Evolutionary conservation across 1,140 invertebrate genomes (phyloP).

Genomic region (Temnothorax longispinosus): DNA sequence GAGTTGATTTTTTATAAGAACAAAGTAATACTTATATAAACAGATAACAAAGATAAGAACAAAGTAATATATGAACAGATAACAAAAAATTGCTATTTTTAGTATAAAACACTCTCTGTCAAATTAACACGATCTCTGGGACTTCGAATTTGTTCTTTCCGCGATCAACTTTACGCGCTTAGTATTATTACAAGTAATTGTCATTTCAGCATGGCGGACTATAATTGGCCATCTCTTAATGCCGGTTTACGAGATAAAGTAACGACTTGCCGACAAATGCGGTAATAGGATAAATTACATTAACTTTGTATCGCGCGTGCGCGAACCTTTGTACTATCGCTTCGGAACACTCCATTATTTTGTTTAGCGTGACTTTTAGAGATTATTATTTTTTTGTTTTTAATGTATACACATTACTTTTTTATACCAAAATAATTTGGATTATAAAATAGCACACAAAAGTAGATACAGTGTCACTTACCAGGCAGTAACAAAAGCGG

Average conservation of each 20-base stretch:
- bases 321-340: neutral
- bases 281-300: conserved; percentile 54
- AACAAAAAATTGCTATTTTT: neutral
- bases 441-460: neutral
- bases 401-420: neutral
- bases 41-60: neutral
- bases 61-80: neutral
- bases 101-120: neutral
- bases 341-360: conserved; percentile 9
- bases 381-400: conserved; percentile 4
- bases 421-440: neutral
- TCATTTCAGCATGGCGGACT: conserved; percentile 55
- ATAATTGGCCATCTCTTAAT: conserved; percentile 57
- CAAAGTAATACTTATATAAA: neutral
- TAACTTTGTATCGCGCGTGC: conserved; percentile 36
- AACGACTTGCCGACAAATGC: conserved; percentile 52
- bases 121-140: neutral
- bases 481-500: neutral
- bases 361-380: neutral
- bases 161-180: conserved; percentile 45
- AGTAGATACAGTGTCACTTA: neutral
- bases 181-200: conserved; percentile 58
- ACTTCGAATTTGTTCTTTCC: conserved; percentile 18
- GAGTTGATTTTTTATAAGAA: neutral
- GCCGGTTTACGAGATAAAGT: conserved; percentile 54